phyloP scores from a whole-genome alignment of 1,140 invertebrate species.

The Drosophila fuyamai region DNA sequence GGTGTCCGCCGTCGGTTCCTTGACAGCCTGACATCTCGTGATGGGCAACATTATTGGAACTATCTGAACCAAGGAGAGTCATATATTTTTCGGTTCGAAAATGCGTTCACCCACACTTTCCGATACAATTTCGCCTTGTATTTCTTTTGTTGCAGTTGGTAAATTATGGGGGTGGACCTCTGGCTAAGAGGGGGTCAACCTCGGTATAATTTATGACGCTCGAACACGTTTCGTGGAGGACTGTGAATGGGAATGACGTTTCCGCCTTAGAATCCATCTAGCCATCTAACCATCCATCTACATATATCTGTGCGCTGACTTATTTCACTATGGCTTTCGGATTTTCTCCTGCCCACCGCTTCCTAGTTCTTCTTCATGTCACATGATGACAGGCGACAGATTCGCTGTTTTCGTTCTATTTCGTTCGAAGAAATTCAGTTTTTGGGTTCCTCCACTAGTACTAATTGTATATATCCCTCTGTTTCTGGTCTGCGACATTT shows the following conservation, averaged over 20 bases:
- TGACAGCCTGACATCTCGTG: slow-evolving; percentile 48
- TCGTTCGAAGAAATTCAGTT: slow-evolving; percentile 37
- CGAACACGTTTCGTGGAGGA: slow-evolving; percentile 63
- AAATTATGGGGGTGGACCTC: slow-evolving; percentile 4
- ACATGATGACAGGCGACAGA: slow-evolving; percentile 77
- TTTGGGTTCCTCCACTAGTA: slow-evolving; percentile 27
- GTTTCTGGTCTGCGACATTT: slow-evolving; percentile 47
- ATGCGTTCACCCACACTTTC: slow-evolving; percentile 52
- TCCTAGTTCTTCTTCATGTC: slow-evolving; percentile 73
- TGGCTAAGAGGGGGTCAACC: slow-evolving; percentile 30
- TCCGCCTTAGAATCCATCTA: slow-evolving; percentile 39
- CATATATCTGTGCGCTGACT: slow-evolving; percentile 12
- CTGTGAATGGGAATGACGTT: slow-evolving; percentile 45
- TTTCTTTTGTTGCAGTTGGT: slow-evolving; percentile 50
- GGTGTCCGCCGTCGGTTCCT: slow-evolving; percentile 35
- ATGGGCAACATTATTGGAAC: slow-evolving; percentile 49
- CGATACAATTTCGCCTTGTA: slow-evolving; percentile 35
- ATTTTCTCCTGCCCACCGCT: slow-evolving; percentile 53
- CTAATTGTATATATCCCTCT: slow-evolving; percentile 13
- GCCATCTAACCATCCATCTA: slow-evolving; percentile 25
- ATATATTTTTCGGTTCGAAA: slow-evolving; percentile 17
- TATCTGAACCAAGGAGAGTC: slow-evolving; percentile 36
- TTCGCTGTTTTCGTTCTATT: slow-evolving; percentile 48
- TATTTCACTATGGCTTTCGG: slow-evolving; percentile 29
- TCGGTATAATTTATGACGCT: slow-evolving; percentile 72